Conservation (phyloP, 2,797 vertebrate species). For the Rhabdomys pumilio region DNA sequence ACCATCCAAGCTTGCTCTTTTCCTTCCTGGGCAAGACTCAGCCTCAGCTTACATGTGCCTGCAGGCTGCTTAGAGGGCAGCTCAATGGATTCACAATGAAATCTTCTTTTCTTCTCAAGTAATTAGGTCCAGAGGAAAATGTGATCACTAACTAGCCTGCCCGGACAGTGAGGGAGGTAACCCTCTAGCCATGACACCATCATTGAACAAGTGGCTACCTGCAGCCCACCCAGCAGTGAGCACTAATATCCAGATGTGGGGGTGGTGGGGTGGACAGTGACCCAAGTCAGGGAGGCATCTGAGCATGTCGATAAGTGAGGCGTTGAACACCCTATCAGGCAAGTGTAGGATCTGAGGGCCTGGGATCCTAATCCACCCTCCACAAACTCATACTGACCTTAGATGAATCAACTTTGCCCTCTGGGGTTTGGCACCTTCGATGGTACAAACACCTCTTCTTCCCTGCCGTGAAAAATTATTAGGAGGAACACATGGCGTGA, state of each 20-base stretch:
- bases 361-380: not conserved
- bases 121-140: conserved; percentile 71
- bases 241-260: rapidly evolving
- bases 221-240: not conserved
- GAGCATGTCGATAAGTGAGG: not conserved
- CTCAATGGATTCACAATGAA: not conserved
- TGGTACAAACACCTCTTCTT: not conserved
- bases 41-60: not conserved
- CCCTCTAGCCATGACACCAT: not conserved
- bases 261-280: not conserved
- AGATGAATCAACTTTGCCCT: not conserved
- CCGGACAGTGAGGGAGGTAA: not conserved
- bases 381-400: not conserved
- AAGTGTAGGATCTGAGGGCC: not conserved
- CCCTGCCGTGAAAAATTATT: not conserved
- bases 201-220: not conserved
- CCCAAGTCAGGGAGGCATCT: not conserved
- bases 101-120: conserved; percentile 59
- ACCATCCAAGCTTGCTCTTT: not conserved
- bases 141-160: not conserved
- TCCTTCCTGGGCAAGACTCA: not conserved
- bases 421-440: not conserved
- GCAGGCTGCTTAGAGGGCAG: not conserved
- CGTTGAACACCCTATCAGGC: not conserved
- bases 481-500: not conserved